Evolutionary conservation across 1,140 invertebrate genomes (phyloP).

Genomic region (Aricia agestis): DNA sequence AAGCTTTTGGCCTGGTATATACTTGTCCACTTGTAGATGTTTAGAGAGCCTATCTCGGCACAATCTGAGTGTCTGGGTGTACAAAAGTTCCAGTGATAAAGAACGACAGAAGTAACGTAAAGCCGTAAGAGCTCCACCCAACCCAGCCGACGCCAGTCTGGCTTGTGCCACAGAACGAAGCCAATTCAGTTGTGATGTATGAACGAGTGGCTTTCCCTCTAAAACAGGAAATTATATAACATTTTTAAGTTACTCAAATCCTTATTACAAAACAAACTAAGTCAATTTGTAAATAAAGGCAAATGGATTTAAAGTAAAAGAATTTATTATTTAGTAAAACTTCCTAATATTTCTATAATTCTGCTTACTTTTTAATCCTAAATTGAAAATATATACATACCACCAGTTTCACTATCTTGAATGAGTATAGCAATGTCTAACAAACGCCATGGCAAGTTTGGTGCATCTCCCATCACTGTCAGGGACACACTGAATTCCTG

Average conservation of each 20-base stretch:
- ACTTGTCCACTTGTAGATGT: slow-evolving; percentile 95
- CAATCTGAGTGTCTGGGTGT: slow-evolving; percentile 93
- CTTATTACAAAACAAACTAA: background rate
- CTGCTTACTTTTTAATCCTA: no score
- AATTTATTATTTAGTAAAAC: no score
- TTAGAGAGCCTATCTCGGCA: slow-evolving; percentile 92
- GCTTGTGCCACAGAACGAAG: slow-evolving; percentile 94
- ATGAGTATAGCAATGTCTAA: slow-evolving; percentile 97
- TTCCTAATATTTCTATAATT: no score
- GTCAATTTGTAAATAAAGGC: no score
- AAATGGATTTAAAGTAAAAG: no score
- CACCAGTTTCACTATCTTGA: slow-evolving; percentile 97
- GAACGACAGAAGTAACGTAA: slow-evolving; percentile 97
- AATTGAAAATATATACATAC: slow-evolving; percentile 56
- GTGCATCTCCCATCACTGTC: slow-evolving; percentile 97
- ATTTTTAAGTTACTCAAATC: background rate
- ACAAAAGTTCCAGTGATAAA: slow-evolving; percentile 95
- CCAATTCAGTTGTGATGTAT: slow-evolving; percentile 93
- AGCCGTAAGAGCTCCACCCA: slow-evolving; percentile 85
- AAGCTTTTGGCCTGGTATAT: slow-evolving; percentile 90
- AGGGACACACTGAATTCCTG: slow-evolving; percentile 97
- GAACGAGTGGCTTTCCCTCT: slow-evolving; percentile 96
- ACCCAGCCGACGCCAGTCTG: slow-evolving; percentile 89
- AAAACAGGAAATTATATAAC: slow-evolving; percentile 42
- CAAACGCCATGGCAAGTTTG: slow-evolving; percentile 94